phyloP scores from a whole-genome alignment of 2,888 invertebrate species.

The Heterodera filipjevi region DNA sequence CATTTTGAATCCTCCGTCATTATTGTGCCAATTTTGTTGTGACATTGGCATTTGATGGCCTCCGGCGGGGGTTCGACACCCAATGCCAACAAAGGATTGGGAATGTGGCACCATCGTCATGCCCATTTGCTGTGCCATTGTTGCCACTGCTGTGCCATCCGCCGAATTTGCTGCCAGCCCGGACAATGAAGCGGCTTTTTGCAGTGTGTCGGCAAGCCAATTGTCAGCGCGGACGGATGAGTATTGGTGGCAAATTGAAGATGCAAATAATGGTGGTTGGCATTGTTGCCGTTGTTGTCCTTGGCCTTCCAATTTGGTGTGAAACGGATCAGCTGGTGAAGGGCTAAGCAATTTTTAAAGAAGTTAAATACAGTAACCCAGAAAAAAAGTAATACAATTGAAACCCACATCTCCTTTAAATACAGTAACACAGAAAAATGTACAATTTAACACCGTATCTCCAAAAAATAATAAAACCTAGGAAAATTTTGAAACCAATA shows the following conservation, averaged over 20 bases:
- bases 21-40: not conserved
- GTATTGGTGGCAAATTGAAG: no score
- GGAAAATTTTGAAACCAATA: no score
- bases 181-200: constrained; percentile 41
- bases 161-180: constrained; percentile 10
- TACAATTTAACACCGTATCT: no score
- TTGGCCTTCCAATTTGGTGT: not conserved
- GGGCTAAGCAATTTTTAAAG: not conserved
- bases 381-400: no score
- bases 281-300: not conserved
- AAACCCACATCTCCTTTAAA: no score
- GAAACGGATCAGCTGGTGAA: not conserved
- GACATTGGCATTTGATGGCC: no score
- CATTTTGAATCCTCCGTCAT: not conserved
- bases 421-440: no score
- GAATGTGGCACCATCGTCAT: no score
- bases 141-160: not conserved
- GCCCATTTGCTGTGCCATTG: no score
- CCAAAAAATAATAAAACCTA: no score
- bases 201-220: constrained; percentile 53
- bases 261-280: no score
- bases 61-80: not conserved
- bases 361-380: not conserved
- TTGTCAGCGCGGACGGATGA: constrained; percentile 43
- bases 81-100: constrained; percentile 13